Conservation (phyloP, 1,140 invertebrate genomes). For the Trichomalopsis sarcophagae region DNA sequence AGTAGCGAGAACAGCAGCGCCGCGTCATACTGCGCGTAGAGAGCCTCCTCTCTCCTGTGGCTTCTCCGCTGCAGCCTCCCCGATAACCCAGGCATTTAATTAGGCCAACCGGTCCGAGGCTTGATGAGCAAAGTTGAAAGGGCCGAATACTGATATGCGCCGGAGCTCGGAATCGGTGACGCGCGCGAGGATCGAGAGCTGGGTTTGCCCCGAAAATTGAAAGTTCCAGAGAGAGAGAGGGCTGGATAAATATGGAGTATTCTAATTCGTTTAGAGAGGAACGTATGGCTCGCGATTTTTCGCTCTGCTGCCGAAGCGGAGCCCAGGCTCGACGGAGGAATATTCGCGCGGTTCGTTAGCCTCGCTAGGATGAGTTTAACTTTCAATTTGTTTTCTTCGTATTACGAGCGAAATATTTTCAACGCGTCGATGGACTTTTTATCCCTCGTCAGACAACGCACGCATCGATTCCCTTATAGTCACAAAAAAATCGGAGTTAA, state of each 20-base stretch:
- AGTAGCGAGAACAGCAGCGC: not conserved
- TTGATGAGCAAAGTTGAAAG: constrained; percentile 61
- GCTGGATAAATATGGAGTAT: not conserved
- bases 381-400: too few species aligned
- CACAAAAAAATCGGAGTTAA: not conserved
- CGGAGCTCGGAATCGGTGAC: too few species aligned
- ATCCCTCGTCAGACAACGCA: too few species aligned
- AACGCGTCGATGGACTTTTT: too few species aligned
- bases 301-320: not conserved
- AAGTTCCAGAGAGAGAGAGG: not conserved
- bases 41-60: not conserved
- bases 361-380: too few species aligned
- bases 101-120: constrained; percentile 50
- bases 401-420: too few species aligned
- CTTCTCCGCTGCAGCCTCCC: not conserved
- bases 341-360: not conserved
- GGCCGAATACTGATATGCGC: not conserved
- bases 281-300: not conserved
- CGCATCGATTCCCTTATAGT: too few species aligned
- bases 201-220: not conserved
- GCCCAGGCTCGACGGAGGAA: not conserved
- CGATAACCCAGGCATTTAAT: constrained; percentile 61
- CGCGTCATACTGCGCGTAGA: too few species aligned
- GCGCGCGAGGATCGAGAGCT: not conserved
- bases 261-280: not conserved